Conservation (phyloP, 2,888 invertebrate species). For the Drosophila ezoana region DNA sequence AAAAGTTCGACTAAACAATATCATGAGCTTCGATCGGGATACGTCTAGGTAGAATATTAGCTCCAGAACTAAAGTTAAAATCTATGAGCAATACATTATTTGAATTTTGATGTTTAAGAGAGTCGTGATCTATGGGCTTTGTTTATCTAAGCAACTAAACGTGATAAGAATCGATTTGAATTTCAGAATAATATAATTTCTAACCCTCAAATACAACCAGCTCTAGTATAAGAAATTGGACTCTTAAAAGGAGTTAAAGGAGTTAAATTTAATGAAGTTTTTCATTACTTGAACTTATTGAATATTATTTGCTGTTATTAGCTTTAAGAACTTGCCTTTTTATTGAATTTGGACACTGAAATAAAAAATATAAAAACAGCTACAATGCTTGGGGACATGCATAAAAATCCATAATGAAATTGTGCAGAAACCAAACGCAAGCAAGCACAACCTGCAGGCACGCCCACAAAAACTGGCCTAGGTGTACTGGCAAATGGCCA, state of each 20-base stretch:
- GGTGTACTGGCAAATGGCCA: conserved; percentile 24
- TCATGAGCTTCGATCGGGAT: not conserved
- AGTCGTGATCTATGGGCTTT: too few species aligned
- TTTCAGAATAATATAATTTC: too few species aligned
- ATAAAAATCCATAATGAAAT: conserved; percentile 68
- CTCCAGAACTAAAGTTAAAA: too few species aligned
- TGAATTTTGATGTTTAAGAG: too few species aligned
- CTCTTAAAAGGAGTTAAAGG: not conserved
- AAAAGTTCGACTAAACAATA: not conserved
- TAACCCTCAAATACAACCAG: too few species aligned
- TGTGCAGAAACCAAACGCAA: conserved; percentile 54
- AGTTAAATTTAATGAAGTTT: not conserved
- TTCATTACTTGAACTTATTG: too few species aligned
- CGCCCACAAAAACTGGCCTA: conserved; percentile 22
- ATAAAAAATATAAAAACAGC: conserved; percentile 14
- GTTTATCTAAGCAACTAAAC: too few species aligned
- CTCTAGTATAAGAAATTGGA: too few species aligned
- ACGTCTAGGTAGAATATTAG: too few species aligned
- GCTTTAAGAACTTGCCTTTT: not conserved
- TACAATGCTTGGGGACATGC: conserved; percentile 27
- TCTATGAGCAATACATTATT: too few species aligned
- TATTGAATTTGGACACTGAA: not conserved
- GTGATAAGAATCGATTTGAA: too few species aligned
- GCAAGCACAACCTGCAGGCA: conserved; percentile 7
- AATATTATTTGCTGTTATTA: too few species aligned